phyloP scores from a whole-genome alignment of 2,797 vertebrate species.

The Anguilla obscura region DNA sequence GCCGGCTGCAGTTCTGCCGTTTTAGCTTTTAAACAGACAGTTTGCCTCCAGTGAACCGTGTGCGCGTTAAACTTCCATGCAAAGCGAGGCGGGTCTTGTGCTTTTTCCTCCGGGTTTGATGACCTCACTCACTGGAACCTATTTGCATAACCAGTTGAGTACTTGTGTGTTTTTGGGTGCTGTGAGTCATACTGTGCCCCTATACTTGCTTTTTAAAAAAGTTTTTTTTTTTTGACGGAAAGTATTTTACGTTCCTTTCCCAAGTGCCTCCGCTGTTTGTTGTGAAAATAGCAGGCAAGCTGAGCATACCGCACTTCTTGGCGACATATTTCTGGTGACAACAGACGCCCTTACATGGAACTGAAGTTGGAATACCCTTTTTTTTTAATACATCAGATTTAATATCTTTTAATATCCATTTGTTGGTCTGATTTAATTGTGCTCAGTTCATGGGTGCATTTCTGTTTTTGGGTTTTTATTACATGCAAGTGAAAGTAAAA shows the following conservation, averaged over 20 bases:
- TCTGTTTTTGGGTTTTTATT: neutral
- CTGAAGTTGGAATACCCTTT: neutral
- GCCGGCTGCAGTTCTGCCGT: neutral
- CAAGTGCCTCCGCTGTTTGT: neutral
- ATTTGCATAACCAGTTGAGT: neutral
- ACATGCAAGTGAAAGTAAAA: neutral
- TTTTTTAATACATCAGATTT: neutral
- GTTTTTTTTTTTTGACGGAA: neutral
- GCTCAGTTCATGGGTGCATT: neutral
- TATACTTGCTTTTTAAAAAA: neutral
- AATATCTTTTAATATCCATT: neutral
- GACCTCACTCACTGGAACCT: neutral
- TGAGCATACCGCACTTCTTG: neutral
- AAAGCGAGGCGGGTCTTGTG: neutral
- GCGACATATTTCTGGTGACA: neutral
- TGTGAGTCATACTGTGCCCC: neutral
- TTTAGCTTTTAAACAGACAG: neutral
- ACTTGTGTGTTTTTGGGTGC: neutral
- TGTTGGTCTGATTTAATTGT: neutral
- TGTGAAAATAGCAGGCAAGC: constrained; percentile 3
- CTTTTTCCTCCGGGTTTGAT: neutral
- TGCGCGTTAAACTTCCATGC: neutral
- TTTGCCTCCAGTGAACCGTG: neutral
- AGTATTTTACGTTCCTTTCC: constrained; percentile 1
- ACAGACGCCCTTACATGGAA: neutral